Evolutionary conservation across 2,113 vertebrate genomes (phyloP).

Genomic region (Romanogobio albipinnatus): DNA sequence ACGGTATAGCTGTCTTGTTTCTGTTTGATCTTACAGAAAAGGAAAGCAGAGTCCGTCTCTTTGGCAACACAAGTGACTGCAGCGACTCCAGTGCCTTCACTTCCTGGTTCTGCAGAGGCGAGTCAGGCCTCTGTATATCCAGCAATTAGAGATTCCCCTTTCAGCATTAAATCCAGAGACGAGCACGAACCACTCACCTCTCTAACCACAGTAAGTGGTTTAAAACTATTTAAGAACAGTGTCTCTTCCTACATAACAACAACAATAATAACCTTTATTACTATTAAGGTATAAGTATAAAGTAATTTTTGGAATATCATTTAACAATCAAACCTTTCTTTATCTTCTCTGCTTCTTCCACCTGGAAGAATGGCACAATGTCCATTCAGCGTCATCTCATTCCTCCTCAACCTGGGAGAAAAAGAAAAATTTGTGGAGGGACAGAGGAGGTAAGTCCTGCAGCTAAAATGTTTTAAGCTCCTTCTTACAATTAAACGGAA

Average conservation of each 20-base stretch:
- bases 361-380: conserved; percentile 82
- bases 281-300: background rate
- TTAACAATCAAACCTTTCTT: background rate
- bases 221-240: background rate
- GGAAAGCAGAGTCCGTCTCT: conserved; percentile 86
- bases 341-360: background rate
- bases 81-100: conserved; percentile 79
- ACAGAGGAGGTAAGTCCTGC: conserved; percentile 81
- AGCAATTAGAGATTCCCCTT: conserved; percentile 74
- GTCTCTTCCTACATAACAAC: background rate
- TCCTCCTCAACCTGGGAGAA: conserved; percentile 84
- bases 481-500: background rate
- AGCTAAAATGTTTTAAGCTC: background rate
- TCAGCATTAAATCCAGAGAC: conserved; percentile 72
- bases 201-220: conserved; percentile 70
- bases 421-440: conserved; percentile 87
- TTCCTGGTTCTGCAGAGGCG: conserved; percentile 79
- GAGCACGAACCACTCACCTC: conserved; percentile 75
- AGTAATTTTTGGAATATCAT: background rate
- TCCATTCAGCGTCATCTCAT: conserved; percentile 74
- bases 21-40: conserved; percentile 79
- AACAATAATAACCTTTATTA: no score
- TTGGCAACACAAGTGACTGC: conserved; percentile 76
- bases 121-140: conserved; percentile 84
- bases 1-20: background rate